Evolutionary conservation across 2,797 vertebrate genomes (phyloP).

Genomic region (Buphagus erythrorhynchus): DNA sequence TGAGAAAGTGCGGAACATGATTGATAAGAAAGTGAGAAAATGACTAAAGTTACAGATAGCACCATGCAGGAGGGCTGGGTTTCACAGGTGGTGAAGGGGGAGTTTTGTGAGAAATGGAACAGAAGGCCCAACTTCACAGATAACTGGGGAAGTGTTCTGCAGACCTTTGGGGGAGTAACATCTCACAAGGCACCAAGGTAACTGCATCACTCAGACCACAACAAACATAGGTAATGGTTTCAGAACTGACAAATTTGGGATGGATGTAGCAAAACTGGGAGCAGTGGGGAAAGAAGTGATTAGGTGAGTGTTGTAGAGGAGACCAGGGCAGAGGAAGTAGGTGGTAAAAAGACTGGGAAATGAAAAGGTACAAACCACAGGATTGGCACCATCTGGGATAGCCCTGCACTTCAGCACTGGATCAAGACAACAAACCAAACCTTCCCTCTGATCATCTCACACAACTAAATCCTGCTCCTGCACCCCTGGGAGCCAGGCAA

Average conservation of each 20-base stretch:
- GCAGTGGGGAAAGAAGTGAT: neutral
- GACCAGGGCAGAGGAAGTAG: neutral
- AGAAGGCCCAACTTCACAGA: neutral
- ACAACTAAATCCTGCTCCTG: neutral
- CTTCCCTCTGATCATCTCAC: neutral
- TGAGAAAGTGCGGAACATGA: neutral
- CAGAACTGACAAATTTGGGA: neutral
- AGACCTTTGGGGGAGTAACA: neutral
- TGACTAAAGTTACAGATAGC: neutral
- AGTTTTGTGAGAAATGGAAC: neutral
- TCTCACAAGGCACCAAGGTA: neutral
- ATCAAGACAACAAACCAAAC: neutral
- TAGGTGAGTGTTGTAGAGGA: neutral
- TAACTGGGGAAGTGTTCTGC: neutral
- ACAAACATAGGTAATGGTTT: neutral
- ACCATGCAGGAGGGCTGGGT: neutral
- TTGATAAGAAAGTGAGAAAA: neutral
- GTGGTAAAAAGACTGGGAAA: neutral
- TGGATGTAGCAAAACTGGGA: neutral
- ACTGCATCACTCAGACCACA: neutral
- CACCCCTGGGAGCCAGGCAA: neutral
- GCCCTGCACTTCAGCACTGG: neutral
- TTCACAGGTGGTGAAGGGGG: slow-evolving; percentile 10
- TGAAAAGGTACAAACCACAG: neutral
- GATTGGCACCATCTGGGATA: accelerated